A percentile compares a stretch with the other conserved stretches of the same genome.
phyloP scores from a whole-genome alignment of 1,140 invertebrate genomes.

The Pinna nobilis region DNA sequence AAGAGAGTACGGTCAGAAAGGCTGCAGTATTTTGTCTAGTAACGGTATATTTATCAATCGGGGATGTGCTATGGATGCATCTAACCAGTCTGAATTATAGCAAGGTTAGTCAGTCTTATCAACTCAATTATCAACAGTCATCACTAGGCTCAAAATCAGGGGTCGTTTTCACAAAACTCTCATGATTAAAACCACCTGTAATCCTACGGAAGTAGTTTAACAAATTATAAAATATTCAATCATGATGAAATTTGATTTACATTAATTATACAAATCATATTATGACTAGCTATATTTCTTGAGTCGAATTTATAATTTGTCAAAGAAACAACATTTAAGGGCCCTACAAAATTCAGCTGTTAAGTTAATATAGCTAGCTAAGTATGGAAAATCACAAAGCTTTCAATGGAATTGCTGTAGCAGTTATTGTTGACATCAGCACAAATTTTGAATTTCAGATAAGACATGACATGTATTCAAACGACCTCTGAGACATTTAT shows the following conservation, averaged over 20 bases:
- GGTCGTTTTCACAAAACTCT: neutral
- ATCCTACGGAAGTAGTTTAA: neutral
- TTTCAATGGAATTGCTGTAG: too few species aligned
- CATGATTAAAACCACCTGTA: neutral
- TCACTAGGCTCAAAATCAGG: neutral
- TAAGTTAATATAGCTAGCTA: too few species aligned
- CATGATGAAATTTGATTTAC: neutral
- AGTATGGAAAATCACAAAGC: too few species aligned
- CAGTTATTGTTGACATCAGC: too few species aligned
- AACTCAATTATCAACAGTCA: neutral
- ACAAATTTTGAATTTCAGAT: neutral
- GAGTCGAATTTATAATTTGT: too few species aligned
- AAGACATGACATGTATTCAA: neutral
- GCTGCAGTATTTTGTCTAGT: slow-evolving; percentile 97
- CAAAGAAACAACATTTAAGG: too few species aligned
- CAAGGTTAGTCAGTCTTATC: slow-evolving; percentile 78
- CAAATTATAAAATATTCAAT: neutral
- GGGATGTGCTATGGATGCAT: slow-evolving; percentile 89
- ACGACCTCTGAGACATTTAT: too few species aligned
- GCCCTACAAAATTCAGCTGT: too few species aligned
- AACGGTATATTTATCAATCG: slow-evolving; percentile 89
- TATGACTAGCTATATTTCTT: neutral
- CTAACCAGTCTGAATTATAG: slow-evolving; percentile 86
- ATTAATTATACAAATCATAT: neutral
- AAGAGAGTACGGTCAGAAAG: slow-evolving; percentile 92